Evolutionary conservation across 1,140 invertebrate genomes (phyloP), one percentile per base, ranked within the genome.

Genomic region (Branchinecta lynchi): DNA sequence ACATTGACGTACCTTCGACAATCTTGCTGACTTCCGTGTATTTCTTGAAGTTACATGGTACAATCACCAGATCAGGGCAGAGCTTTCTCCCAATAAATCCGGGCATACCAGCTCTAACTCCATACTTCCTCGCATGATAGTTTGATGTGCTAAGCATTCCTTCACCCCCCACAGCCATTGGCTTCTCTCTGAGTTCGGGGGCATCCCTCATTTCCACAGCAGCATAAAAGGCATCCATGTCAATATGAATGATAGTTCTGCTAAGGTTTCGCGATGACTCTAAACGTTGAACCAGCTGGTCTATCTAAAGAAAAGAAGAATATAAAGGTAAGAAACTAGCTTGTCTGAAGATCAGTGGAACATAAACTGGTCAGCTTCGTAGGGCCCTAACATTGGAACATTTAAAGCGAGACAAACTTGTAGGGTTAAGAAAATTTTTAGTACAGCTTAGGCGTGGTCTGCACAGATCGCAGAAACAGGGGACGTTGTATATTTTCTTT

Each of bases 31-130:
- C 81, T 65, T 75, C 72, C 2, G 72, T 75, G 73, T 88, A 88
- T 74, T 85, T 85, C 8, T 78, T 72, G 74, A 82, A 84, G 75
- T 86, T 81, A 6, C 74, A 71, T 0, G 80, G 79, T 10, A 87
- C 81, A 70, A 87, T 81, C 0, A 81, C 76, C 6, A 87, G 76
- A 45, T 84, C 72, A 5, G 86, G 85, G 75, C 86, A 87, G 7
- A 88, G 76, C 75, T 86, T 85, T 67, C 79, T 81, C 0, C 77
- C 86, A 72, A 88, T 86, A 74, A 87, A 88, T 7, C 86, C 86
- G n/a, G 86, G 85, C 86, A 88, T 86, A 10, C 80, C 86, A 65
- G 86, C 84, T 68, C 86, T 75, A 2, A 87, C 85, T 65, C 86
- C 86, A 79, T 77, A 87, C 70, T 80, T 79, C 43, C 86, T 76